A percentile compares a stretch with the other conserved stretches of the same genome.
These are phyloP conservation scores for Rhizoglyphus robini DNA, from an alignment of 1,140 invertebrate genomes.

Conservation along the genomic window DNA sequence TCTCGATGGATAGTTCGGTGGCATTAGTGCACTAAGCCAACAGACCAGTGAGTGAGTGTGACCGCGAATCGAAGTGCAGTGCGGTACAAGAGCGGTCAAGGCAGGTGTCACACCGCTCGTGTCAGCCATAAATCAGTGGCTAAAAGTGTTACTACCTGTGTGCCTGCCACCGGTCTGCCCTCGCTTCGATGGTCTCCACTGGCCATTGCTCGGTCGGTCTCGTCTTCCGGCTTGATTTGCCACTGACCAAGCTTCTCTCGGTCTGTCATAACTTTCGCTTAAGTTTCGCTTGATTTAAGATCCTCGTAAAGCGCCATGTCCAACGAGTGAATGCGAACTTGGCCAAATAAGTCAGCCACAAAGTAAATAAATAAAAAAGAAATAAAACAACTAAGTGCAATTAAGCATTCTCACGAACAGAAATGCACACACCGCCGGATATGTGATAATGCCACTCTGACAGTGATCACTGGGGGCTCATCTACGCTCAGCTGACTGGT, in stretches of 20 bases:
- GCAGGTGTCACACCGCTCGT: not conserved
- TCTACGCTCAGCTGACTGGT: too few relatives aligned
- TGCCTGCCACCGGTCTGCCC: not conserved
- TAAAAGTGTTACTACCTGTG: not conserved
- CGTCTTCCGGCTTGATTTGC: not conserved
- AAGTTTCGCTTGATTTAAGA: not conserved
- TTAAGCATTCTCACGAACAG: too few relatives aligned
- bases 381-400: too few relatives aligned
- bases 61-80: too few relatives aligned
- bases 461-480: too few relatives aligned
- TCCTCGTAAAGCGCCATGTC: not conserved
- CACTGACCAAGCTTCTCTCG: not conserved
- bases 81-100: too few relatives aligned
- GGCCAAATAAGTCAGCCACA: not conserved
- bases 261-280: not conserved
- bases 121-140: not conserved
- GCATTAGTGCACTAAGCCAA: too few relatives aligned
- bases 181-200: not conserved
- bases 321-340: not conserved
- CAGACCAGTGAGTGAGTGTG: too few relatives aligned
- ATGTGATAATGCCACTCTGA: too few relatives aligned
- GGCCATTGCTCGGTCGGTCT: not conserved
- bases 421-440: too few relatives aligned
- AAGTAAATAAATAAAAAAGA: not conserved
- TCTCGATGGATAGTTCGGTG: too few relatives aligned